A percentile compares a stretch with the other conserved stretches of the same genome.
phyloP scores from a whole-genome alignment of 2,888 invertebrate species.

The Rosalia funebris region DNA sequence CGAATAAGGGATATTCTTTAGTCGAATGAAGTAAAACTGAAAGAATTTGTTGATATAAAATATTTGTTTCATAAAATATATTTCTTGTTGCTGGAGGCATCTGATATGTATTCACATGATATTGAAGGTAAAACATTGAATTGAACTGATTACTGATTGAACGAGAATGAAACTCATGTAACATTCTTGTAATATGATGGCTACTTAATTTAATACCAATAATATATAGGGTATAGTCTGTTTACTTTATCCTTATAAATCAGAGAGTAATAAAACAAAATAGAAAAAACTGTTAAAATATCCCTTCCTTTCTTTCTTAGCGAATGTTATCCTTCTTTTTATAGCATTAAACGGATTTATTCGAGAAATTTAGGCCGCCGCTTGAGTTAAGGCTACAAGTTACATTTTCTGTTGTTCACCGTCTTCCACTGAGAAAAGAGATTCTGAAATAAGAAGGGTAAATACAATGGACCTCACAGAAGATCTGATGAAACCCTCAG shows the following conservation, averaged over 20 bases:
- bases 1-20: too few species aligned
- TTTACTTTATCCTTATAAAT: slow-evolving; percentile 14
- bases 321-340: slow-evolving; percentile 25
- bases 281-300: slow-evolving; percentile 16
- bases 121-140: too few species aligned
- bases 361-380: slow-evolving; percentile 16
- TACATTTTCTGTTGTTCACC: slow-evolving; percentile 24
- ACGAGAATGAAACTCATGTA: too few species aligned
- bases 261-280: slow-evolving; percentile 13
- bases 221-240: too few species aligned
- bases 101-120: too few species aligned
- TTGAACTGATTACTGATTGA: too few species aligned
- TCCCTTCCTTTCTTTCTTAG: slow-evolving; percentile 11
- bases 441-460: slow-evolving; percentile 4
- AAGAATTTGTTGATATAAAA: too few species aligned
- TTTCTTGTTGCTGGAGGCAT: too few species aligned
- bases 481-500: slow-evolving; percentile 28
- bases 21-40: too few species aligned
- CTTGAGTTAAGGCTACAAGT: slow-evolving; percentile 19
- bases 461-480: slow-evolving; percentile 22
- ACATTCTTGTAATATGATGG: too few species aligned
- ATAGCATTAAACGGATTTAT: slow-evolving; percentile 25
- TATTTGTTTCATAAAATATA: too few species aligned
- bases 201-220: too few species aligned
- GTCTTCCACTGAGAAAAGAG: slow-evolving; percentile 7